These are phyloP conservation scores for Macroteleia sp. DNA, from an alignment of 2,888 invertebrate species.

Conservation along the genomic window DNA sequence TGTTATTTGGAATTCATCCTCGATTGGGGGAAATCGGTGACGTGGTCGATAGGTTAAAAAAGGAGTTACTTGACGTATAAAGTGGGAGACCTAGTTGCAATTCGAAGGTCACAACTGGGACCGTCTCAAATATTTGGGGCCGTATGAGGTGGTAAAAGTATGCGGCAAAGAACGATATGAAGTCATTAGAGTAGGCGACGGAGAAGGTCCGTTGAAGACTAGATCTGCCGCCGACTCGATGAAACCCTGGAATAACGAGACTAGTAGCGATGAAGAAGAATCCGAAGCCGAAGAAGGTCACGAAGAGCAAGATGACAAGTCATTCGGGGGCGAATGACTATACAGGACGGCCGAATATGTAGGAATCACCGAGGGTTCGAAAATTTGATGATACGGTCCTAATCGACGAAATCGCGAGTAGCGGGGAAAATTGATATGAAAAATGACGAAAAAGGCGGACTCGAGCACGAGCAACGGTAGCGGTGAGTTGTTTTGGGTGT, in stretches of 20 bases:
- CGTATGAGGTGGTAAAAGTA: neutral
- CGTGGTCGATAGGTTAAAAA: neutral
- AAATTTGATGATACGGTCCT: neutral
- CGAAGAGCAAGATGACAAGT: neutral
- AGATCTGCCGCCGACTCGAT: neutral
- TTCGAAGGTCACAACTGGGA: neutral
- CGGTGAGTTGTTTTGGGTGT: no score
- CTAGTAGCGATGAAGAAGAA: neutral
- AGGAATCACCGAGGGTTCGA: neutral
- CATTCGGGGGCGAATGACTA: slow-evolving; percentile 1
- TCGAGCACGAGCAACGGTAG: neutral
- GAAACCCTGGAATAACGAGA: neutral
- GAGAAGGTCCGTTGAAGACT: slow-evolving; percentile 1
- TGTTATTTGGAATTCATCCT: neutral
- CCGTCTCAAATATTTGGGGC: neutral
- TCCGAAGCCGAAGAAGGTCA: neutral
- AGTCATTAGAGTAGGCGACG: neutral
- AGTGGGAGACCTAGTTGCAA: neutral
- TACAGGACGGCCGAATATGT: slow-evolving; percentile 2
- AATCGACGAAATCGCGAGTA: no score
- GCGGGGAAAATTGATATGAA: no score
- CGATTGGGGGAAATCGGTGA: neutral
- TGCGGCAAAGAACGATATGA: neutral
- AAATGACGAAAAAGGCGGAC: neutral
- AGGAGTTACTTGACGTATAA: neutral